phyloP scores from a whole-genome alignment of 2,888 invertebrate species.

The Caenorhabditis wallacei region DNA sequence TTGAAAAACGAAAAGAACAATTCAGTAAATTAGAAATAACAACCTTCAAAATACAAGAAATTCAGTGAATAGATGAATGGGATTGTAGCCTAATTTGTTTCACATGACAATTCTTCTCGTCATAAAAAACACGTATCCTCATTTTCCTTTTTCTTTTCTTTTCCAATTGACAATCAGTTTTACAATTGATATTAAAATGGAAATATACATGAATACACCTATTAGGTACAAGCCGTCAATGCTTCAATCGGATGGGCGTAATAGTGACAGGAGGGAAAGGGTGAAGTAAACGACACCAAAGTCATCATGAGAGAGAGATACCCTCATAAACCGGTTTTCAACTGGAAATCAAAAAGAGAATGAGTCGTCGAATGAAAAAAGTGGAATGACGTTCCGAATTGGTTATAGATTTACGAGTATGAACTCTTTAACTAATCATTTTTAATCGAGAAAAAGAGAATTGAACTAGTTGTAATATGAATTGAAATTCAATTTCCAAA shows the following conservation, averaged over 20 bases:
- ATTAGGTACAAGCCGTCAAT: constrained; percentile 46
- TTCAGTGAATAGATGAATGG: constrained; percentile 21
- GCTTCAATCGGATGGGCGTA: background rate
- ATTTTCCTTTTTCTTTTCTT: background rate
- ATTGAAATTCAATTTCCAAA: too few relatives aligned
- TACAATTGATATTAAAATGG: background rate
- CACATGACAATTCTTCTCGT: constrained; percentile 47
- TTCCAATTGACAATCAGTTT: constrained; percentile 38
- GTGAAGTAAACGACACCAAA: constrained; percentile 47
- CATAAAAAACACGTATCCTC: constrained; percentile 50
- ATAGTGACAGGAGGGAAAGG: constrained; percentile 7
- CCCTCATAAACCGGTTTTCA: constrained; percentile 11
- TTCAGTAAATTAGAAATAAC: constrained; percentile 6
- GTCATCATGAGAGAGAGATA: constrained; percentile 9
- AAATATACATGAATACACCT: constrained; percentile 34
- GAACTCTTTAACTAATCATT: background rate
- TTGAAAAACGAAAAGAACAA: background rate
- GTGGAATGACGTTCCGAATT: constrained; percentile 13
- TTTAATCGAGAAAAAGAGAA: background rate
- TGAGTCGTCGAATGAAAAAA: background rate
- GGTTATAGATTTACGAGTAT: constrained; percentile 5
- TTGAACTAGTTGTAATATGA: background rate
- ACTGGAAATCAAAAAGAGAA: constrained; percentile 3
- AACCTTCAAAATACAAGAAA: constrained; percentile 20
- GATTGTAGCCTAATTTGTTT: constrained; percentile 38